A percentile compares a stretch with the other conserved stretches of the same genome.
These are phyloP conservation scores for Tetramorium parvispinum DNA, from an alignment of 1,140 invertebrate species.

Conservation along the genomic window DNA sequence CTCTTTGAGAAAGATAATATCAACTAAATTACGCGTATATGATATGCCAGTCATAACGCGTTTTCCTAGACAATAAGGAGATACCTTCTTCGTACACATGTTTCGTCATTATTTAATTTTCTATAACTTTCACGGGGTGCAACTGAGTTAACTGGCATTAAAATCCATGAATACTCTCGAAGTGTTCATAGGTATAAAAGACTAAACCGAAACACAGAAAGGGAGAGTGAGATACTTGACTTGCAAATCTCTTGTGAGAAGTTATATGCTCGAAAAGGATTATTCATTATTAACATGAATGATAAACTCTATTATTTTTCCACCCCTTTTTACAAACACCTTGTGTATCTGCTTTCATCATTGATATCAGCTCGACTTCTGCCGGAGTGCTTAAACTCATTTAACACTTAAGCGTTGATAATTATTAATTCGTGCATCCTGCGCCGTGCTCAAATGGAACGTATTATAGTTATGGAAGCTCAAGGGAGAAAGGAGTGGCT, in stretches of 20 bases:
- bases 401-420: neutral
- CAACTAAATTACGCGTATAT: neutral
- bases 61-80: neutral
- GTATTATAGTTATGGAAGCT: neutral
- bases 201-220: neutral
- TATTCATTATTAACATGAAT: slow-evolving; percentile 8
- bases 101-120: neutral
- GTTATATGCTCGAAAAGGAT: neutral
- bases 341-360: neutral
- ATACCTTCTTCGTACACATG: neutral
- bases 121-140: neutral
- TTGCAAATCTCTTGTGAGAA: slow-evolving; percentile 35
- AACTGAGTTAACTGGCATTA: neutral
- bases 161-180: neutral
- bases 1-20: neutral
- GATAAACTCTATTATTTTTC: neutral
- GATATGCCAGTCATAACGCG: neutral
- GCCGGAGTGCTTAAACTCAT: neutral
- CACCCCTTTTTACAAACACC: neutral
- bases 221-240: neutral
- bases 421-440: slow-evolving; percentile 16
- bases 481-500: neutral
- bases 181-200: neutral
- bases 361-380: neutral
- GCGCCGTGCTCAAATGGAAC: neutral